Evolutionary conservation across 2,113 vertebrate species (phyloP).

Genomic region (Pelobates fuscus): DNA sequence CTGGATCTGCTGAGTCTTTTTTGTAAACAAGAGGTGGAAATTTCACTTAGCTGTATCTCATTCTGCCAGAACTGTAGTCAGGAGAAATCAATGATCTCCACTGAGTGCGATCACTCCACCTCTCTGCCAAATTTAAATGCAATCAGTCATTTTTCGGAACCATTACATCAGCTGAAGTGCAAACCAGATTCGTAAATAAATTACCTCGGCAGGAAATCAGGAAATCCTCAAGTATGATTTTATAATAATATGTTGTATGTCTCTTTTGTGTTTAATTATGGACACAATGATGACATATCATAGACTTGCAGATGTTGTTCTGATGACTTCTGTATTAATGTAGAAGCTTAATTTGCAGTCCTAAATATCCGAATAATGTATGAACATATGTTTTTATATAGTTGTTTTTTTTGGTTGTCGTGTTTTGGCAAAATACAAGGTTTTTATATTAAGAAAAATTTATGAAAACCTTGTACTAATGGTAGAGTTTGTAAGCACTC

Average conservation of each 20-base stretch:
- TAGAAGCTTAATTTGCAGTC: too few relatives aligned
- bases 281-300: too few relatives aligned
- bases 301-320: too few relatives aligned
- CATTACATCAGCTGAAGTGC: slow-evolving; percentile 66
- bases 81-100: slow-evolving; percentile 61
- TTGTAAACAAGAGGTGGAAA: slow-evolving; percentile 48
- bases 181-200: slow-evolving; percentile 60
- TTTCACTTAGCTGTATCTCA: slow-evolving; percentile 54
- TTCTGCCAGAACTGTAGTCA: slow-evolving; percentile 60
- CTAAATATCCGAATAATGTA: too few relatives aligned
- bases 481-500: too few relatives aligned
- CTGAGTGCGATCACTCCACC: slow-evolving; percentile 61
- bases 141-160: slow-evolving; percentile 67
- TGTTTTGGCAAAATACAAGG: too few relatives aligned
- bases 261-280: too few relatives aligned
- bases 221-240: slow-evolving; percentile 71
- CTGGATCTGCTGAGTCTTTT: slow-evolving; percentile 61
- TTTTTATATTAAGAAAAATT: too few relatives aligned
- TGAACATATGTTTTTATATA: too few relatives aligned
- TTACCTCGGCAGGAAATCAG: slow-evolving; percentile 78
- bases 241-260: slow-evolving; percentile 73
- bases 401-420: too few relatives aligned
- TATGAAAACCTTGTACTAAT: too few relatives aligned
- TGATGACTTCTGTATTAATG: too few relatives aligned
- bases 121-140: slow-evolving; percentile 63